Evolutionary conservation across 2,113 vertebrate genomes (phyloP).

Genomic region (Coptodon bakossiorum): DNA sequence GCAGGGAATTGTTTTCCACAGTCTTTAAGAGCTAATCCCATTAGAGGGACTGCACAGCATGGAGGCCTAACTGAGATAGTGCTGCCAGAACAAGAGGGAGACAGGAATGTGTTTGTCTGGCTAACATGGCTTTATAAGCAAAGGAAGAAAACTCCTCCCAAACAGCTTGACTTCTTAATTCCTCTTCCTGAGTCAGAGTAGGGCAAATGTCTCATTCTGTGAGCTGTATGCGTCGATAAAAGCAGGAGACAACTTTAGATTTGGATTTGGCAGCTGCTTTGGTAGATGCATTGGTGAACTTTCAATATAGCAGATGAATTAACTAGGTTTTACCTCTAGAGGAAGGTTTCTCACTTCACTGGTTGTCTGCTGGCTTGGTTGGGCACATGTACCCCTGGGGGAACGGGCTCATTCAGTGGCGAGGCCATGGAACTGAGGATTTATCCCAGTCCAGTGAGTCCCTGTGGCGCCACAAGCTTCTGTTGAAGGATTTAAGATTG

Average conservation of each 20-base stretch:
- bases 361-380: constrained; percentile 51
- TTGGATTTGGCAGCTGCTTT: constrained; percentile 8
- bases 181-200: neutral
- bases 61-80: constrained; percentile 39
- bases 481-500: constrained; percentile 54
- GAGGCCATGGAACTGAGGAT: constrained; percentile 60
- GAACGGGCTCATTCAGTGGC: constrained; percentile 45
- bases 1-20: constrained; percentile 51
- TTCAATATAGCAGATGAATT: constrained; percentile 57
- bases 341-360: constrained; percentile 44
- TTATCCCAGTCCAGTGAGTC: constrained; percentile 67
- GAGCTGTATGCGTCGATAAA: neutral
- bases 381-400: constrained; percentile 43
- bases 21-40: constrained; percentile 62
- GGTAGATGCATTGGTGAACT: constrained; percentile 22
- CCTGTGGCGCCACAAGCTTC: constrained; percentile 39
- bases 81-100: constrained; percentile 46
- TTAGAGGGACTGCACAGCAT: constrained; percentile 48
- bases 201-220: neutral
- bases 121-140: constrained; percentile 33
- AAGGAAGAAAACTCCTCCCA: constrained; percentile 21
- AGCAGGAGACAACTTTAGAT: constrained; percentile 2
- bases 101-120: constrained; percentile 65
- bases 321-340: constrained; percentile 49
- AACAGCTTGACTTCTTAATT: constrained; percentile 42